Evolutionary conservation across 92 coral and sea anemone species (phyloP).

Genomic region (Epizoanthus fatuus): DNA sequence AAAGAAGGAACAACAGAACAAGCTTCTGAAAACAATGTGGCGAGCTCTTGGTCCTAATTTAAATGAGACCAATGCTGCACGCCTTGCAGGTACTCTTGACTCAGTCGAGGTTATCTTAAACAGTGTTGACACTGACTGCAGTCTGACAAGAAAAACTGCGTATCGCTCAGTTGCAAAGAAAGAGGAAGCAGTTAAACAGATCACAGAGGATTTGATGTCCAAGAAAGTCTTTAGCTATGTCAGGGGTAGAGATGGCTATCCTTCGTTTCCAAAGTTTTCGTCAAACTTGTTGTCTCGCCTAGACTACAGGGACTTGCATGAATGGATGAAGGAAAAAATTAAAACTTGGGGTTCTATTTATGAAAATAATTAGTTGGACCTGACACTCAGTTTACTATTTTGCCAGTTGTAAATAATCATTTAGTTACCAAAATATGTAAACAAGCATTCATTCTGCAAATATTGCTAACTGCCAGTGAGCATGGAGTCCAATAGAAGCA

Average conservation of each 20-base stretch:
- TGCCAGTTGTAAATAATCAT: no score
- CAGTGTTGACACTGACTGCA: slow-evolving; percentile 62
- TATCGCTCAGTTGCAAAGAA: slow-evolving; percentile 42
- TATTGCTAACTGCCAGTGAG: no score
- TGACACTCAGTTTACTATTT: no score
- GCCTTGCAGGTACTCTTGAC: slow-evolving; percentile 72
- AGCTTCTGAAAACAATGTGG: slow-evolving; percentile 68
- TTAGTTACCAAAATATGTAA: no score
- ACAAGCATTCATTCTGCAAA: no score
- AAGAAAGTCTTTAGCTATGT: slow-evolving; percentile 1
- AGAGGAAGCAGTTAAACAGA: slow-evolving; percentile 27
- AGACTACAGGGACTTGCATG: slow-evolving; percentile 20
- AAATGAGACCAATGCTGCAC: slow-evolving; percentile 68
- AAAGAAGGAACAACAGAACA: slow-evolving; percentile 73
- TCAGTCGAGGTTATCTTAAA: slow-evolving; percentile 53
- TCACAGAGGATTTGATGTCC: slow-evolving; percentile 1
- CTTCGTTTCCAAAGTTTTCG: slow-evolving; percentile 9
- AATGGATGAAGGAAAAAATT: slow-evolving; percentile 13
- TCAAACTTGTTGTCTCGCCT: background rate
- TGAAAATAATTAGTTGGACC: background rate
- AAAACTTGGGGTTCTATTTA: slow-evolving; percentile 26
- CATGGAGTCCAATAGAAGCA: no score
- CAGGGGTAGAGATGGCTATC: slow-evolving; percentile 9
- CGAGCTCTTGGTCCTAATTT: slow-evolving; percentile 72
- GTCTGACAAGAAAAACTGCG: slow-evolving; percentile 11